phyloP scores from a whole-genome alignment of 2,113 vertebrate species.

The Corapipo altera region DNA sequence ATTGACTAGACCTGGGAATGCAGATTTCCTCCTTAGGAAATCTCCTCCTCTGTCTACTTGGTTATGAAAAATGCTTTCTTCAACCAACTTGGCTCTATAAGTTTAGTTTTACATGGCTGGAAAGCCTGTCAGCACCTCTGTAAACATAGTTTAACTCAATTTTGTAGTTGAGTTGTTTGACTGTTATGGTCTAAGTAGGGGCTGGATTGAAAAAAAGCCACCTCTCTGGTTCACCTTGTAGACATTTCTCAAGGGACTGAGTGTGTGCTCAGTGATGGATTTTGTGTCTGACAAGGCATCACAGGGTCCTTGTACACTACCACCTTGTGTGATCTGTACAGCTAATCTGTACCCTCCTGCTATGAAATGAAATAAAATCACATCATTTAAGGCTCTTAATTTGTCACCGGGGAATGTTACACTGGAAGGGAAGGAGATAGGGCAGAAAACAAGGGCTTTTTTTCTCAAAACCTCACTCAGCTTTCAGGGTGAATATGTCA shows the following conservation, averaged over 20 bases:
- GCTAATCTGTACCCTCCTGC: not conserved
- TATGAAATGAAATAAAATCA: constrained; percentile 2
- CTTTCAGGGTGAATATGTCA: not conserved
- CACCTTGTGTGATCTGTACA: not conserved
- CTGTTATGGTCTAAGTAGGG: not conserved
- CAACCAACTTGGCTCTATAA: constrained; percentile 22
- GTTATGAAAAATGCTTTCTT: constrained; percentile 13
- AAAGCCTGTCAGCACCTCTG: constrained; percentile 37
- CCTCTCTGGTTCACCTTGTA: constrained; percentile 13
- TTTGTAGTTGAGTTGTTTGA: constrained; percentile 44
- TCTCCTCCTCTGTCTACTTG: not conserved
- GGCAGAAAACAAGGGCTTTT: not conserved
- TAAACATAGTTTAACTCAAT: constrained; percentile 58
- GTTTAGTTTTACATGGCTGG: constrained; percentile 32
- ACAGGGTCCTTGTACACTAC: not conserved
- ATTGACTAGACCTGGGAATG: not conserved
- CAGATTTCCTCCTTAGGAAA: constrained; percentile 32
- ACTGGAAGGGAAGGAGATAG: not conserved
- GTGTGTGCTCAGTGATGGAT: constrained; percentile 4
- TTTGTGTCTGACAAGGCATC: not conserved
- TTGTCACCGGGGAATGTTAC: not conserved
- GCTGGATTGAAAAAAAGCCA: constrained; percentile 10
- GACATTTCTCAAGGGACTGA: not conserved
- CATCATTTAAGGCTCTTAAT: not conserved
- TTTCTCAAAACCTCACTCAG: not conserved